Conservation (phyloP, 2,797 vertebrate species). For the Myripristis jacobus region DNA sequence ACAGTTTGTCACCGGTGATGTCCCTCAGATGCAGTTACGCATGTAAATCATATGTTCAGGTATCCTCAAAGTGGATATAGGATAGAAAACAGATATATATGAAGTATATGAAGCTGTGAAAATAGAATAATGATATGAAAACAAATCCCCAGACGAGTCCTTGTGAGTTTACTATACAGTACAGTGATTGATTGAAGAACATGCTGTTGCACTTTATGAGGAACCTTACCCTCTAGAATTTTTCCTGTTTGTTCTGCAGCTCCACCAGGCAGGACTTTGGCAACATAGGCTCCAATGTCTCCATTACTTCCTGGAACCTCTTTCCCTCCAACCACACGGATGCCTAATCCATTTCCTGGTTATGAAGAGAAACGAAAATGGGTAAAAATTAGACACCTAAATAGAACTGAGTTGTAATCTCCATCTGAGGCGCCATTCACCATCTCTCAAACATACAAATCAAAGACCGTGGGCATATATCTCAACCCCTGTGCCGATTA, state of each 20-base stretch:
- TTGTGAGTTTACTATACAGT: neutral
- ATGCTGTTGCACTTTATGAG: neutral
- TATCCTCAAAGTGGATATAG: neutral
- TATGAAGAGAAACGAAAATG: slow-evolving; percentile 23
- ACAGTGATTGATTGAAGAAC: too few relatives aligned
- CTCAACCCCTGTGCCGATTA: neutral
- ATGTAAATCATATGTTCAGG: neutral
- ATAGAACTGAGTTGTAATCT: neutral
- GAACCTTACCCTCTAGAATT: slow-evolving; percentile 92
- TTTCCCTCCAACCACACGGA: slow-evolving; percentile 96
- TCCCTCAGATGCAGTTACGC: neutral
- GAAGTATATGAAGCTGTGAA: too few relatives aligned
- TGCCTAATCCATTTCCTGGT: slow-evolving; percentile 90
- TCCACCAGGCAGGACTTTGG: slow-evolving; percentile 96
- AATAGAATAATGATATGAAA: neutral
- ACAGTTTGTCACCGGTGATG: neutral
- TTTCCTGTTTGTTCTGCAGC: slow-evolving; percentile 95
- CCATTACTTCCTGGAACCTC: slow-evolving; percentile 93
- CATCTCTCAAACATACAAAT: neutral
- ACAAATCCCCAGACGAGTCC: neutral
- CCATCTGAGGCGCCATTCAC: neutral
- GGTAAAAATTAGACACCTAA: neutral
- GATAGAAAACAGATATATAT: neutral
- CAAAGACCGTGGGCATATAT: neutral
- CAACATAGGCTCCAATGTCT: slow-evolving; percentile 97